Evolutionary conservation across 2,888 invertebrate genomes (phyloP), one percentile per base, ranked within the genome.

Genomic region (Euphydryas editha): DNA sequence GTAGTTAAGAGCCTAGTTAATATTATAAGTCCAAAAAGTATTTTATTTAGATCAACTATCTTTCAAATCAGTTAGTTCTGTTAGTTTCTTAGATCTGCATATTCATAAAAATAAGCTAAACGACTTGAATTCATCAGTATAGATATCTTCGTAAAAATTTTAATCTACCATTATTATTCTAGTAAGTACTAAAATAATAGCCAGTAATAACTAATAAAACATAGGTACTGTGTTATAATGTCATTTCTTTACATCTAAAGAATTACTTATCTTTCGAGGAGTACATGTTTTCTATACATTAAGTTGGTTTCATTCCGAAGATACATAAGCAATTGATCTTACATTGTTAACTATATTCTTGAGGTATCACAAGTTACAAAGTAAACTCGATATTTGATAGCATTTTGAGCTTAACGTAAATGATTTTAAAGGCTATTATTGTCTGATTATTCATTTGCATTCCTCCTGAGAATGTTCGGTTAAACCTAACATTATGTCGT

Each of bases 251-350:
- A 8, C 11, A 4, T 4, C 13, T 2, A 15, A 3, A 11, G 11
- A 11, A 39, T 42, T 15, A 21, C 11, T 47, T 21, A 46, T 30
- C n/a, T 36, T 47, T 30, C 20, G 36, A 17, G 37, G 11, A 20
- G 11, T 44, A 18, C 36, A 47, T 59, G 49, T 51, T 15, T 51
- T 51, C 49, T 51, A 21, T 24, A 21, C 13, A 21, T 21, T 39
- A 49, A 60, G 37, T 47, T 39, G 60, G 44, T 57, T 60, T 57
- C 64, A 57, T 24, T 49, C 30, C 36, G 42, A 66, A 66, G 65
- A 66, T 69, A 69, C 66, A 63, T 69, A 63, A 51, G 46, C 69
- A 61, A 69, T 69, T 69, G 69, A 67, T 67, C 67, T 63, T 61
- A 69, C 61, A 67, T 69, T 64, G 64, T 67, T 67, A 64, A 62